Evolutionary conservation across 2,113 vertebrate genomes (phyloP).

Genomic region (Lophura nycthemera): DNA sequence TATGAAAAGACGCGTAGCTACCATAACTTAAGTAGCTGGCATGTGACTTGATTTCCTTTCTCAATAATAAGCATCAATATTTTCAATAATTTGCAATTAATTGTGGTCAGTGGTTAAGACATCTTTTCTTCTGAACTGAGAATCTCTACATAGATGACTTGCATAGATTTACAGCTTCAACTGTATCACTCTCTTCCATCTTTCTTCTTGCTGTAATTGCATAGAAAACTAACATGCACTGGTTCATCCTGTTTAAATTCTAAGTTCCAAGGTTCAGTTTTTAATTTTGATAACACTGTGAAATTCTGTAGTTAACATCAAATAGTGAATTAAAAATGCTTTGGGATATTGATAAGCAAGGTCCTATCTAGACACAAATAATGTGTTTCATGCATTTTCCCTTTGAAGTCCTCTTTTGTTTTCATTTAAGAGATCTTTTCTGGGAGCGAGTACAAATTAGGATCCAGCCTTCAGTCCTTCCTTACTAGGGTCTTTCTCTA

Average conservation of each 20-base stretch:
- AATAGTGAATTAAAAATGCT: background rate
- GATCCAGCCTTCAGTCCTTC: background rate
- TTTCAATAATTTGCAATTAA: background rate
- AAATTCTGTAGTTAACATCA: background rate
- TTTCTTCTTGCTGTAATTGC: background rate
- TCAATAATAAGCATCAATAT: background rate
- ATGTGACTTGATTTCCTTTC: background rate
- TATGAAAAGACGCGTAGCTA: background rate
- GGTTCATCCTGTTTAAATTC: background rate
- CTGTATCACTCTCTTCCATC: background rate
- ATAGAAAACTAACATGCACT: background rate
- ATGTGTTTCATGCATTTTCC: background rate
- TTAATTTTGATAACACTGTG: background rate
- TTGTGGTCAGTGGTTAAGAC: background rate
- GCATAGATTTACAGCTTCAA: background rate
- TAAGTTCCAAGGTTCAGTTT: background rate
- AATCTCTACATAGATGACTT: background rate
- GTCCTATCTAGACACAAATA: background rate
- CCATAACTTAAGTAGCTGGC: background rate
- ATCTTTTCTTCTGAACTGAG: background rate
- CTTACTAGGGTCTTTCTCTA: background rate
- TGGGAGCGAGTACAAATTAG: background rate
- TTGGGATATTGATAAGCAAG: background rate
- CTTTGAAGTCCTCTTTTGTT: conserved; percentile 26
- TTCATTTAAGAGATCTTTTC: background rate